Conservation (phyloP, 2,113 vertebrate genomes). For the Ochotona curzoniae region DNA sequence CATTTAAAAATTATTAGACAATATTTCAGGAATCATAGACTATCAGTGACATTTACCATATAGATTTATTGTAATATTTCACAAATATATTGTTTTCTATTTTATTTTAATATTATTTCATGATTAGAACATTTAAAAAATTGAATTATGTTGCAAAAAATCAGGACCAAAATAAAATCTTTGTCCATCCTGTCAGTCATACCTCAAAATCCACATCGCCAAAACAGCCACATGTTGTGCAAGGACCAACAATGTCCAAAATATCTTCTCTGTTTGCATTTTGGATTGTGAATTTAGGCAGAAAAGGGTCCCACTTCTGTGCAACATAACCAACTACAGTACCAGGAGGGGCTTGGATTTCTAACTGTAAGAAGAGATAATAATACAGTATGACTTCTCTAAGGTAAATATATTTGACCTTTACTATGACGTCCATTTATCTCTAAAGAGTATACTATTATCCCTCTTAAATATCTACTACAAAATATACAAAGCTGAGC, state of each 20-base stretch:
- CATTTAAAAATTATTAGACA: not conserved
- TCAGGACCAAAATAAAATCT: not conserved
- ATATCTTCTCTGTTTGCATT: conserved; percentile 88
- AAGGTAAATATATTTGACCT: conserved; percentile 13
- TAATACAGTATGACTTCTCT: conserved; percentile 35
- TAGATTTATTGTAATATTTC: not conserved
- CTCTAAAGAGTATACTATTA: not conserved
- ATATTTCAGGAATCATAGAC: not conserved
- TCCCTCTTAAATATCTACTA: not conserved
- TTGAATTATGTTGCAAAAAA: conserved; percentile 41
- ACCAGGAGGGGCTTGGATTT: conserved; percentile 90
- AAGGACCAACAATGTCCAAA: conserved; percentile 89
- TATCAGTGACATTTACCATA: not conserved
- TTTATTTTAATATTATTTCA: conserved; percentile 49
- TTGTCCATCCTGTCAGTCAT: conserved; percentile 59
- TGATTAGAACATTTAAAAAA: conserved; percentile 40
- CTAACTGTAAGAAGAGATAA: conserved; percentile 84
- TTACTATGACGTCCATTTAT: not conserved
- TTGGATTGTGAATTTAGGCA: conserved; percentile 89
- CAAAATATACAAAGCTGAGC: not conserved
- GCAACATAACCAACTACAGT: conserved; percentile 86
- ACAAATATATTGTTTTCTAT: conserved; percentile 5
- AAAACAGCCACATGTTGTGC: conserved; percentile 87
- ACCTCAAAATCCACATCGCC: conserved; percentile 90
- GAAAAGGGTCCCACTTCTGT: conserved; percentile 90